Conservation (phyloP, 2,797 vertebrate genomes). For the Rhynchonycteris naso region DNA sequence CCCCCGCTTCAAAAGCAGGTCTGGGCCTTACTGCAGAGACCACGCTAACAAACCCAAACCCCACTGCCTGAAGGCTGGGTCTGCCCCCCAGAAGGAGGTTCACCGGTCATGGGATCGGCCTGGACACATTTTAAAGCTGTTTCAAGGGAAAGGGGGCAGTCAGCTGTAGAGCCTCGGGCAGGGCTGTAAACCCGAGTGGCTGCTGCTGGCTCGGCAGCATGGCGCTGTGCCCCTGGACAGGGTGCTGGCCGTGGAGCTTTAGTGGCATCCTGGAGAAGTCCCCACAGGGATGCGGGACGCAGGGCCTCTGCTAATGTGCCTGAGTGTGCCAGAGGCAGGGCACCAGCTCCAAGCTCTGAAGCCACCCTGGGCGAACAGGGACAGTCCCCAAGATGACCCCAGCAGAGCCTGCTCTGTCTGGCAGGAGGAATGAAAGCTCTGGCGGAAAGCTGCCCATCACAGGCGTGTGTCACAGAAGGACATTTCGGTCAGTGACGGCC, state of each 20-base stretch:
- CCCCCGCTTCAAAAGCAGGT: background rate
- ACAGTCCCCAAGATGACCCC: background rate
- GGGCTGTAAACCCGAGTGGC: background rate
- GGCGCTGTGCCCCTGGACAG: background rate
- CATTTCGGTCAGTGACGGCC: background rate
- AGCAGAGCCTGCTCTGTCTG: background rate
- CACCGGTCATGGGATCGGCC: background rate
- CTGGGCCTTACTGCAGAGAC: background rate
- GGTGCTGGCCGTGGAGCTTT: background rate
- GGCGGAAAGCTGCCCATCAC: background rate
- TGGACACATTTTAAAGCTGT: no score
- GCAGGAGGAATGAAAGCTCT: background rate
- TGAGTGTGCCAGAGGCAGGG: background rate
- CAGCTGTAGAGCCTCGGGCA: background rate
- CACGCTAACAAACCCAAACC: fast-evolving
- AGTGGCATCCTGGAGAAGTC: background rate
- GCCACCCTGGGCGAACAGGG: fast-evolving
- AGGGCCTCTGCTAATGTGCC: fast-evolving
- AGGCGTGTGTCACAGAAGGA: background rate
- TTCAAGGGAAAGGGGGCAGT: background rate
- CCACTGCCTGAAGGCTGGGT: no score
- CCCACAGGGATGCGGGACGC: fast-evolving
- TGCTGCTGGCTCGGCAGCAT: background rate
- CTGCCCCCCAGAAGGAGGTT: no score
- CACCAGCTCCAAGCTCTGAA: background rate